These are phyloP conservation scores for Remorina albescens DNA, from an alignment of 2,797 vertebrate genomes.

Conservation along the genomic window DNA sequence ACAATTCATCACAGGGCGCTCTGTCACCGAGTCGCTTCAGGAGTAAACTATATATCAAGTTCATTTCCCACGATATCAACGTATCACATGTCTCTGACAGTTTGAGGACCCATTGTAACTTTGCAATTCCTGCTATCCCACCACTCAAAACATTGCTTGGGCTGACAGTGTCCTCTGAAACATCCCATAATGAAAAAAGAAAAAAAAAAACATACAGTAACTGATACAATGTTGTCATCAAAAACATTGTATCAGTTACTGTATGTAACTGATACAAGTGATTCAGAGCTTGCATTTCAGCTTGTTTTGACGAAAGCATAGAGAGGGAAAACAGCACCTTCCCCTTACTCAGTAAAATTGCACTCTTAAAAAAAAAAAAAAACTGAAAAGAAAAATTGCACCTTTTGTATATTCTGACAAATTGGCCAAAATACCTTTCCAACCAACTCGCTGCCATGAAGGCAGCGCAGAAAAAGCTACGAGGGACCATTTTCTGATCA, in stretches of 20 bases:
- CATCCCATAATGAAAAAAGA: constrained; percentile 29
- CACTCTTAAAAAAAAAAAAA: constrained; percentile 33
- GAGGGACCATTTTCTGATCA: constrained; percentile 29
- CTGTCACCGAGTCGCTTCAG: constrained; percentile 20
- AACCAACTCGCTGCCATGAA: constrained; percentile 6
- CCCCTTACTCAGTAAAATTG: constrained; percentile 47
- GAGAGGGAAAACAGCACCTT: background rate
- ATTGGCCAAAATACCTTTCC: constrained; percentile 29
- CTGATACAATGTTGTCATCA: constrained; percentile 30
- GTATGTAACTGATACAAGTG: too few relatives aligned
- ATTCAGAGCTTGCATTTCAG: constrained; percentile 32
- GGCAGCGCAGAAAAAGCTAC: constrained; percentile 41
- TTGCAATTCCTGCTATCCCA: constrained; percentile 21
- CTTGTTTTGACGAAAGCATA: constrained; percentile 28
- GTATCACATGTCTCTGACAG: background rate
- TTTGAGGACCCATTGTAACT: constrained; percentile 26
- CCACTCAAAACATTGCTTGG: constrained; percentile 17
- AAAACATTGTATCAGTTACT: too few relatives aligned
- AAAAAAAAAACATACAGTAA: constrained; percentile 38
- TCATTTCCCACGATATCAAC: background rate
- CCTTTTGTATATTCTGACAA: constrained; percentile 46
- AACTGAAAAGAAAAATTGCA: constrained; percentile 31
- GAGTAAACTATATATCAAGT: constrained; percentile 3
- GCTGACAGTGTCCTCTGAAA: constrained; percentile 52
- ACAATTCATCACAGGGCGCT: constrained; percentile 23